These are phyloP conservation scores for Eulemur rufifrons DNA, from an alignment of 2,113 vertebrate species.

Conservation along the genomic window DNA sequence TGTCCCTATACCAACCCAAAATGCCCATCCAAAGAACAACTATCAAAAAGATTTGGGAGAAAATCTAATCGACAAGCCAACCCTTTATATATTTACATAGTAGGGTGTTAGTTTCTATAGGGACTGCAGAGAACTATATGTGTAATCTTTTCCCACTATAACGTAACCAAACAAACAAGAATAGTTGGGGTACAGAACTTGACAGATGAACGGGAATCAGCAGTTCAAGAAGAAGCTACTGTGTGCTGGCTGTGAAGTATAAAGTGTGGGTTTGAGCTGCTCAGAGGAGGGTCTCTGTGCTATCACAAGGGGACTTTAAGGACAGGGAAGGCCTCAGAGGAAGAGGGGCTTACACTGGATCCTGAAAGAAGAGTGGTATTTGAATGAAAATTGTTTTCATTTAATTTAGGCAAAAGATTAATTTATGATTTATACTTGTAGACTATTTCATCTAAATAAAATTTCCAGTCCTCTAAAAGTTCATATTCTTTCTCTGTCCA, in stretches of 20 bases:
- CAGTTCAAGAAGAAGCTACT: neutral
- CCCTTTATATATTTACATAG: neutral
- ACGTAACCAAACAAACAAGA: neutral
- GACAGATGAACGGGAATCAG: neutral
- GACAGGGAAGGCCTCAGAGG: neutral
- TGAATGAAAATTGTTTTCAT: slow-evolving; percentile 48
- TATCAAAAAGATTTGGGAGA: neutral
- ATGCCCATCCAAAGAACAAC: neutral
- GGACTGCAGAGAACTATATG: neutral
- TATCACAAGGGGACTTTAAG: neutral
- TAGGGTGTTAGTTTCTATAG: neutral
- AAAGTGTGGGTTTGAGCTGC: neutral
- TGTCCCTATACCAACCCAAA: neutral
- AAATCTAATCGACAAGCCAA: neutral
- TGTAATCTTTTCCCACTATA: neutral
- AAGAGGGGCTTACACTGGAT: neutral
- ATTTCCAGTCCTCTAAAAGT: slow-evolving; percentile 57
- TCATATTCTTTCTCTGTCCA: slow-evolving; percentile 58
- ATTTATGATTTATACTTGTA: slow-evolving; percentile 34
- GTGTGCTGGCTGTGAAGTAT: neutral
- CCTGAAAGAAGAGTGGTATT: neutral
- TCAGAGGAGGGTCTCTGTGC: neutral
- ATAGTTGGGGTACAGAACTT: neutral
- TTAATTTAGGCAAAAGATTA: slow-evolving; percentile 37
- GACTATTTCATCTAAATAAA: neutral